These are phyloP conservation scores for Mobula birostris DNA, from an alignment of 2,113 vertebrate species.

Conservation along the genomic window DNA sequence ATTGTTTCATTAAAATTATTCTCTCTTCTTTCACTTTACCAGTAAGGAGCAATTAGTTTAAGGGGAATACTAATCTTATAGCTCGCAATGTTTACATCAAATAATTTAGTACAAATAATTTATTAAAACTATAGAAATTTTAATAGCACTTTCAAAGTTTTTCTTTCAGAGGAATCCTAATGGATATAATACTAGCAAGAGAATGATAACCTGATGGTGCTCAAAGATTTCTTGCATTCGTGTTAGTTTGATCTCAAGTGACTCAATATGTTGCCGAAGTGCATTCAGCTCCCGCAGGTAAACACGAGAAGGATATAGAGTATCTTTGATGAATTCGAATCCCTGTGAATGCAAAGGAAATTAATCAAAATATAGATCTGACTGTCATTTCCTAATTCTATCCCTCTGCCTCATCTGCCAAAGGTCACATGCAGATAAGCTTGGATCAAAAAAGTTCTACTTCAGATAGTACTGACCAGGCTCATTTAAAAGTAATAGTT, in stretches of 20 bases:
- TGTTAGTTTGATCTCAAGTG: conserved; percentile 60
- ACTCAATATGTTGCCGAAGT: conserved; percentile 56
- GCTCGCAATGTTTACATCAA: neutral
- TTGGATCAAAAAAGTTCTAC: neutral
- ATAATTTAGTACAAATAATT: neutral
- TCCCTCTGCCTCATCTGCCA: neutral
- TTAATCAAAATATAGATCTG: neutral
- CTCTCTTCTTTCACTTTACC: neutral
- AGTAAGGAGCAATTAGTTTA: neutral
- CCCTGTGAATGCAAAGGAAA: conserved; percentile 48
- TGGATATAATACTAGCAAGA: neutral
- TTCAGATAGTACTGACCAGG: neutral
- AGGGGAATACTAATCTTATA: neutral
- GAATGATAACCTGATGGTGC: neutral
- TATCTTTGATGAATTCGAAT: conserved; percentile 51
- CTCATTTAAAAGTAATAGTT: too few species aligned
- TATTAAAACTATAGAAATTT: neutral
- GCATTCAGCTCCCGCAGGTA: conserved; percentile 51
- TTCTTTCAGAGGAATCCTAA: neutral
- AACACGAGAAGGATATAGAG: conserved; percentile 53
- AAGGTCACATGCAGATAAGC: neutral
- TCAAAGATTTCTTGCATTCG: conserved; percentile 46
- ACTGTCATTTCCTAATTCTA: neutral
- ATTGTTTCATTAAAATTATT: neutral
- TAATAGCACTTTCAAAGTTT: neutral